phyloP scores from a whole-genome alignment of 2,797 vertebrate species.

The Picus viridis region DNA sequence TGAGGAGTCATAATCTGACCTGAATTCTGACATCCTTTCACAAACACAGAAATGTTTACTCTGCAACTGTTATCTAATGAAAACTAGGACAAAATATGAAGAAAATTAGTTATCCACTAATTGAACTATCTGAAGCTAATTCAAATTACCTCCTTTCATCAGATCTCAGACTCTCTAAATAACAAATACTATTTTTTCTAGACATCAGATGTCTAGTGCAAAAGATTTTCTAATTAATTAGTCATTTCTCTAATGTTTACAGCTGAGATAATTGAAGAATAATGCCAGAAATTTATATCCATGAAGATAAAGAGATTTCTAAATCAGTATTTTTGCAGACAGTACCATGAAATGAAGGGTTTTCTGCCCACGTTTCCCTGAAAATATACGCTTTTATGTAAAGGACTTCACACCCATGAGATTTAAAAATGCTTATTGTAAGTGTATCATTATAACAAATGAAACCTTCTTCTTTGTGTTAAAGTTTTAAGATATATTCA shows the following conservation, averaged over 20 bases:
- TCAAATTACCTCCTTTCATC: constrained; percentile 41
- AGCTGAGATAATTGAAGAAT: constrained; percentile 21
- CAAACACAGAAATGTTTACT: not conserved
- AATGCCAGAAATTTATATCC: not conserved
- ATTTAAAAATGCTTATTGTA: not conserved
- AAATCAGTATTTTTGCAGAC: not conserved
- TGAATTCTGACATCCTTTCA: not conserved
- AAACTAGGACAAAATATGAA: constrained; percentile 47
- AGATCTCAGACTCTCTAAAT: not conserved
- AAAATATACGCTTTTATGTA: not conserved
- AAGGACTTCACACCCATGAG: not conserved
- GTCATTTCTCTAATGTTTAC: constrained; percentile 15
- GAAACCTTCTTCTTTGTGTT: not conserved
- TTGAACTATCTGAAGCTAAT: constrained; percentile 29
- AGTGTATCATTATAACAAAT: not conserved
- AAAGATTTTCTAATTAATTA: constrained; percentile 52
- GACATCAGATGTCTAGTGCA: constrained; percentile 4
- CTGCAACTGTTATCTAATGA: constrained; percentile 20
- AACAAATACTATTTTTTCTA: constrained; percentile 45
- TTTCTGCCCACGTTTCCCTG: not conserved
- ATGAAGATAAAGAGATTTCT: not conserved
- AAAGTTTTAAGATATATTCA: not conserved
- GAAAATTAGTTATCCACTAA: constrained; percentile 49
- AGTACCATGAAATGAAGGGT: not conserved
- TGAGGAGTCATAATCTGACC: not conserved